Evolutionary conservation across 2,888 invertebrate genomes (phyloP).

Genomic region (Abscondita cerata): DNA sequence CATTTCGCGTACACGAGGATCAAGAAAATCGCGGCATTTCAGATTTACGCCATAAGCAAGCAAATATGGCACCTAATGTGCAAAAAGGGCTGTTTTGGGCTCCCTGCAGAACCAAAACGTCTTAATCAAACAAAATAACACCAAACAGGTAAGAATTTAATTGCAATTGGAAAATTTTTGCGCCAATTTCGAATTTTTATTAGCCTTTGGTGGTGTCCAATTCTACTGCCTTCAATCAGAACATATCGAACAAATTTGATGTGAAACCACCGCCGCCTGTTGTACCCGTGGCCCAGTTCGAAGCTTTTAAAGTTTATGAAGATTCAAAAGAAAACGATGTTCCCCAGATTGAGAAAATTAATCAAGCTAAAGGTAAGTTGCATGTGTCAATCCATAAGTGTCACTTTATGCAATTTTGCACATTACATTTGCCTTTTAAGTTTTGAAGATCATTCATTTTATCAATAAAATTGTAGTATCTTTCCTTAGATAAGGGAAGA

Average conservation of each 20-base stretch:
- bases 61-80: conserved; percentile 63
- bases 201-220: conserved; percentile 41
- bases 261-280: conserved; percentile 52
- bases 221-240: conserved; percentile 24
- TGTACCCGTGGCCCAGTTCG: conserved; percentile 74
- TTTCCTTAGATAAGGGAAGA: no score
- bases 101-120: conserved; percentile 65
- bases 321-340: conserved; percentile 62
- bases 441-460: no score
- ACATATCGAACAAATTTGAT: conserved; percentile 31
- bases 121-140: conserved; percentile 52
- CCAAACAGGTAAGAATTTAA: conserved; percentile 46
- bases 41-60: conserved; percentile 53
- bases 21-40: conserved; percentile 71
- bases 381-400: no score
- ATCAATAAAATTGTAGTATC: no score
- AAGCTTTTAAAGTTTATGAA: conserved; percentile 79
- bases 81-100: conserved; percentile 71
- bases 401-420: no score
- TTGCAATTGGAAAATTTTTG: not conserved
- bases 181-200: conserved; percentile 18
- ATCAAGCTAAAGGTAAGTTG: conserved; percentile 12
- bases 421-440: no score
- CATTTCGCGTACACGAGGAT: conserved; percentile 78
- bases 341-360: conserved; percentile 6